These are phyloP conservation scores for Armadillidium nasatum DNA, from an alignment of 1,140 invertebrate genomes.

Conservation along the genomic window DNA sequence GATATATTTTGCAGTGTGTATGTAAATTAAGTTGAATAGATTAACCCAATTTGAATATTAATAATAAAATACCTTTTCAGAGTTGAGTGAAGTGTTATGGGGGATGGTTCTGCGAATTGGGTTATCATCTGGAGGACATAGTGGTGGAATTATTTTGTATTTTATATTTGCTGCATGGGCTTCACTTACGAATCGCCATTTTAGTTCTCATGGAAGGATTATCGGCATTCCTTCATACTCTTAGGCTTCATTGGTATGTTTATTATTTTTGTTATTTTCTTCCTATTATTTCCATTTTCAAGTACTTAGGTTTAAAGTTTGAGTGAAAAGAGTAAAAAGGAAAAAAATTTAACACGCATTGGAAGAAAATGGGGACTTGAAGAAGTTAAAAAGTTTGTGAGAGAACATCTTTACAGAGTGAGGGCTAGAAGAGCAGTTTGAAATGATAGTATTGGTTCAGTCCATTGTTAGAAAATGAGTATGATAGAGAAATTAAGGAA, in stretches of 20 bases:
- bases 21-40: too few relatives aligned
- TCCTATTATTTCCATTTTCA: too few relatives aligned
- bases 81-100: constrained; percentile 98
- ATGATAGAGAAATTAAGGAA: too few relatives aligned
- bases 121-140: constrained; percentile 50
- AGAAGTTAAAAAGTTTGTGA: too few relatives aligned
- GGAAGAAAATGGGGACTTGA: too few relatives aligned
- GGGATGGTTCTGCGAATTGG: constrained; percentile 84
- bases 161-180: constrained; percentile 77
- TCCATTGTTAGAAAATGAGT: too few relatives aligned
- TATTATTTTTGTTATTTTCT: too few relatives aligned
- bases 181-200: constrained; percentile 80
- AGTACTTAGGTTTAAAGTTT: neutral
- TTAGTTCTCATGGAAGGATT: constrained; percentile 97
- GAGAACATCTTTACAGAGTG: too few relatives aligned
- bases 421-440: too few relatives aligned
- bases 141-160: constrained; percentile 70
- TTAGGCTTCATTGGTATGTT: constrained; percentile 90
- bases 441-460: too few relatives aligned
- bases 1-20: too few relatives aligned
- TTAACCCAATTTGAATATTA: too few relatives aligned
- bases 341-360: neutral
- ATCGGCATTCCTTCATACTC: constrained; percentile 94
- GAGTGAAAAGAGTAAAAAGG: neutral
- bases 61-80: neutral